Evolutionary conservation across 2,888 invertebrate genomes (phyloP).

Genomic region (Agrypnus murinus): DNA sequence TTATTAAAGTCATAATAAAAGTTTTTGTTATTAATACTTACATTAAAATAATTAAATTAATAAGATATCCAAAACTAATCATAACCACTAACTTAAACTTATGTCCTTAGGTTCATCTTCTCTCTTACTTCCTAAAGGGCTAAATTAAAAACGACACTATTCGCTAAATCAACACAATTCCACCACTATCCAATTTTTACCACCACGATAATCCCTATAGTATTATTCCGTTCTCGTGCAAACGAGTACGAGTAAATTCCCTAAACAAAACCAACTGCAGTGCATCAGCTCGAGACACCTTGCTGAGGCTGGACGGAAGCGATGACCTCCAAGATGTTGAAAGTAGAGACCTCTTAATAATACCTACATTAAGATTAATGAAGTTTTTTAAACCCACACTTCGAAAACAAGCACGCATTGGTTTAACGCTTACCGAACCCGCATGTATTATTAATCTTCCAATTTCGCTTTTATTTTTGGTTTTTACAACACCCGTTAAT

Average conservation of each 20-base stretch:
- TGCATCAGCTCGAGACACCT: slow-evolving; percentile 56
- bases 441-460: too few relatives aligned
- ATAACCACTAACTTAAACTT: too few relatives aligned
- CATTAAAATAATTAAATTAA: too few relatives aligned
- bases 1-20: too few relatives aligned
- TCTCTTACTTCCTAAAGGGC: too few relatives aligned
- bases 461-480: slow-evolving; percentile 23
- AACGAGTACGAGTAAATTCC: slow-evolving; percentile 46
- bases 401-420: neutral
- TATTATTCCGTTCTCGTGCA: slow-evolving; percentile 43
- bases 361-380: slow-evolving; percentile 29
- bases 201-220: slow-evolving; percentile 9
- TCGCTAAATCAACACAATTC: too few relatives aligned
- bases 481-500: neutral
- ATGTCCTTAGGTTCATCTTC: too few relatives aligned
- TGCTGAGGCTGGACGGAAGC: slow-evolving; percentile 56
- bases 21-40: too few relatives aligned
- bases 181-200: slow-evolving; percentile 37
- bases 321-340: slow-evolving; percentile 59
- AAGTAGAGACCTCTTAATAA: slow-evolving; percentile 48
- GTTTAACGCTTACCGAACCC: slow-evolving; percentile 29
- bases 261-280: slow-evolving; percentile 52
- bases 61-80: too few relatives aligned
- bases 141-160: too few relatives aligned
- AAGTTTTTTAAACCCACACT: neutral